Conservation (phyloP, 92 coral and sea anemone genomes). For the Desmophyllum pertusum region DNA sequence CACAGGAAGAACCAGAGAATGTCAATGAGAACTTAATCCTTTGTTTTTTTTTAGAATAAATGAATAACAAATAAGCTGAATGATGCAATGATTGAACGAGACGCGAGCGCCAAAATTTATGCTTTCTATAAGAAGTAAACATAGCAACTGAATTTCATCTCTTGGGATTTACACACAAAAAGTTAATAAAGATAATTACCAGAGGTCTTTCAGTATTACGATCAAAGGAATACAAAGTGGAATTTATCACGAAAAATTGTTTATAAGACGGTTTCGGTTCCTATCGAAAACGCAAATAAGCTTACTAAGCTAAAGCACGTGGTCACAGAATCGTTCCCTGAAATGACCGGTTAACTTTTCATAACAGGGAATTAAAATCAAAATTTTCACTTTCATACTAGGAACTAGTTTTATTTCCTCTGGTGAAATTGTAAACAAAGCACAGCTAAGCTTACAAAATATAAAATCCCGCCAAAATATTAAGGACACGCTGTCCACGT, state of each 20-base stretch:
- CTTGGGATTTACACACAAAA: slow-evolving; percentile 9
- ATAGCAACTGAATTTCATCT: background rate
- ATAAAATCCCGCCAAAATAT: slow-evolving; percentile 36
- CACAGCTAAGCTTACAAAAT: background rate
- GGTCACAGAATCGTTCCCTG: background rate
- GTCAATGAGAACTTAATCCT: background rate
- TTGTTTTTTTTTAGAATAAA: background rate
- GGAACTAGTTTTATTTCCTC: background rate
- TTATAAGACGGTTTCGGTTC: background rate
- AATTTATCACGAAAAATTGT: background rate
- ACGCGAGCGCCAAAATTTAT: background rate
- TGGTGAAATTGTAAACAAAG: background rate
- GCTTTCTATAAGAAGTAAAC: background rate
- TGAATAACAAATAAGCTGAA: slow-evolving; percentile 11
- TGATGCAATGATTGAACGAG: background rate
- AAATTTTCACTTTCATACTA: background rate
- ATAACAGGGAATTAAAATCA: too few relatives aligned
- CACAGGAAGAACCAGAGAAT: slow-evolving; percentile 14
- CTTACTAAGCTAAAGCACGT: slow-evolving; percentile 30
- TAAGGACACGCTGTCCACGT: slow-evolving; percentile 27
- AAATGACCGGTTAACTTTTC: background rate
- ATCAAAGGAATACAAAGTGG: background rate
- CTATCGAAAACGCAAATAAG: slow-evolving; percentile 5
- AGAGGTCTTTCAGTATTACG: background rate
- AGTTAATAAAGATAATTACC: background rate